These are phyloP conservation scores for Tribolium castaneum DNA, from an alignment of 1,140 invertebrate genomes.

Conservation along the genomic window DNA sequence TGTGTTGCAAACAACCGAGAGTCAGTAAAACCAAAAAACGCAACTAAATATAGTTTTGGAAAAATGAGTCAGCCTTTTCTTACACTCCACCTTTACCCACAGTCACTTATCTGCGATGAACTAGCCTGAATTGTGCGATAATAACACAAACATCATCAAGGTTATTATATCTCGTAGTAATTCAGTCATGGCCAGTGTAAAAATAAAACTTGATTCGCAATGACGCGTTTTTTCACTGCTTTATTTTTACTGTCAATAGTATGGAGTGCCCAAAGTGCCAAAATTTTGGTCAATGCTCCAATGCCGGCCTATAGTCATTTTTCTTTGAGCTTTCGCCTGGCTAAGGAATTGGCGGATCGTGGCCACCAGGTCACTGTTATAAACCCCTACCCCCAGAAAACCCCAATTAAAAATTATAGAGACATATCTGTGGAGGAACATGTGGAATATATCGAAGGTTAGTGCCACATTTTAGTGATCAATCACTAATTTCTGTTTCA, in stretches of 20 bases:
- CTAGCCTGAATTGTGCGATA: not conserved
- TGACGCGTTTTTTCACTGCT: not conserved
- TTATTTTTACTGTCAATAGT: not conserved
- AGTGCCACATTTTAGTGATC: not conserved
- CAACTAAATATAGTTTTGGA: not conserved
- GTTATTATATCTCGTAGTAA: not conserved
- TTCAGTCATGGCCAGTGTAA: not conserved
- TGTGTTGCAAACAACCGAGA: not conserved
- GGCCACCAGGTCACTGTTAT: constrained; percentile 65
- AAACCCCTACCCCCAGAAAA: constrained; percentile 60
- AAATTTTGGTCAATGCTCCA: constrained; percentile 41
- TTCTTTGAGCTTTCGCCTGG: constrained; percentile 47
- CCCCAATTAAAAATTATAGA: constrained; percentile 8
- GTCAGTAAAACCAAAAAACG: not conserved
- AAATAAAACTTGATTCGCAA: not conserved
- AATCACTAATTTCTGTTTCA: not conserved
- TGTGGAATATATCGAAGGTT: not conserved
- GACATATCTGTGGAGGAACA: not conserved
- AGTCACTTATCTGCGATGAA: too few relatives aligned
- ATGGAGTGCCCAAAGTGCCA: not conserved
- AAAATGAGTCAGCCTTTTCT: too few relatives aligned
- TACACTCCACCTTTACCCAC: not conserved
- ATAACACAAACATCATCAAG: not conserved
- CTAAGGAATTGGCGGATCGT: constrained; percentile 61
- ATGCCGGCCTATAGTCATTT: constrained; percentile 47